These are phyloP conservation scores for Pseudomyrmex dendroicus DNA, from an alignment of 1,140 invertebrate genomes.

Conservation along the genomic window DNA sequence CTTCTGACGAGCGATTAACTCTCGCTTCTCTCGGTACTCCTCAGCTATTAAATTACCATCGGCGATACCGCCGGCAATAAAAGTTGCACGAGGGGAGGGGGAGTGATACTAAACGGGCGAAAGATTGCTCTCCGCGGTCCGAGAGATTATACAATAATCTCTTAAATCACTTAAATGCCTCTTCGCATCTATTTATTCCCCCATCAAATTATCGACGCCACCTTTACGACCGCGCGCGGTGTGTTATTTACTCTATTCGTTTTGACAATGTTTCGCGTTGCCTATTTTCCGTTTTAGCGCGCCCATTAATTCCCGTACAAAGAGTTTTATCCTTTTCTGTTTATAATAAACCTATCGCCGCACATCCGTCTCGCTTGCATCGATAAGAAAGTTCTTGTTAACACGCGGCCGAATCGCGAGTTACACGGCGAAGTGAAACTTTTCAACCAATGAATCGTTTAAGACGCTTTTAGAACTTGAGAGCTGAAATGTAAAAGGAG, in stretches of 20 bases:
- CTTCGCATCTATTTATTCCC: constrained; percentile 43
- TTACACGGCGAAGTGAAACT: background rate
- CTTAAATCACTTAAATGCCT: constrained; percentile 57
- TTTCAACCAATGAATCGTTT: background rate
- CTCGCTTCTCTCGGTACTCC: constrained; percentile 62
- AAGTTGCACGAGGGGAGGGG: constrained; percentile 25
- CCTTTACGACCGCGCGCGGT: constrained; percentile 24
- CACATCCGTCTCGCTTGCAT: too few species aligned
- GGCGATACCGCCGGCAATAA: constrained; percentile 60
- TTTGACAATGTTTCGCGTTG: constrained; percentile 17
- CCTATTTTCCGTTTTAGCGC: background rate
- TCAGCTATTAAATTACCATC: constrained; percentile 63
- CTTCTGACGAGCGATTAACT: constrained; percentile 62
- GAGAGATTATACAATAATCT: constrained; percentile 57
- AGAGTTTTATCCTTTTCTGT: too few species aligned
- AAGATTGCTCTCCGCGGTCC: constrained; percentile 45
- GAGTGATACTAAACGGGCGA: constrained; percentile 52
- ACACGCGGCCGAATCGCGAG: background rate
- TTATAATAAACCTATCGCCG: too few species aligned
- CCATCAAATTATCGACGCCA: constrained; percentile 46
- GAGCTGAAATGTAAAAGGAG: background rate
- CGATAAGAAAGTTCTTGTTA: background rate
- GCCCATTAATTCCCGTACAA: too few species aligned
- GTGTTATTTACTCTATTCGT: background rate
- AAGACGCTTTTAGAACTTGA: background rate